These are phyloP conservation scores for Drosophila bunnanda DNA, from an alignment of 2,888 invertebrate species.

Conservation along the genomic window DNA sequence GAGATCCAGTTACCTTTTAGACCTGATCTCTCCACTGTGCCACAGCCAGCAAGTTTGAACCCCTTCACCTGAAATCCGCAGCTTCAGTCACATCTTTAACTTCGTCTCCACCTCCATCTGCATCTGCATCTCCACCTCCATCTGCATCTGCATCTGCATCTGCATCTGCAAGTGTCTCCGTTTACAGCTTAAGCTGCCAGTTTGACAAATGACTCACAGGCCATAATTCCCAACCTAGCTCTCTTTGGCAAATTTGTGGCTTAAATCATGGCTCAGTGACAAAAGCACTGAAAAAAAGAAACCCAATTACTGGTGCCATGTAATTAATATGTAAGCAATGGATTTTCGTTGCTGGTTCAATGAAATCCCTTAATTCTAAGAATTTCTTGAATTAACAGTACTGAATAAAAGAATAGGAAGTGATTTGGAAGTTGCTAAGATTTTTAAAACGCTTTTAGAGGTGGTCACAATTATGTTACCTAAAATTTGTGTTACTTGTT, in stretches of 20 bases:
- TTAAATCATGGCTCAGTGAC: constrained; percentile 33
- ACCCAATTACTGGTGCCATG: neutral
- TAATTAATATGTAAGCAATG: neutral
- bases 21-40: constrained; percentile 35
- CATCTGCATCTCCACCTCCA: constrained; percentile 33
- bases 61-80: constrained; percentile 35
- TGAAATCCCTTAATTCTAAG: too few species aligned
- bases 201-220: constrained; percentile 70
- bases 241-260: constrained; percentile 19
- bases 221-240: neutral
- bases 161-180: constrained; percentile 44
- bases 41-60: neutral
- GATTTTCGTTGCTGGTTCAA: too few species aligned
- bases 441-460: too few species aligned
- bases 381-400: too few species aligned
- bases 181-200: constrained; percentile 31
- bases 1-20: constrained; percentile 26
- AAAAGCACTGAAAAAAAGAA: constrained; percentile 4
- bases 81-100: constrained; percentile 2
- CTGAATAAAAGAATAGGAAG: too few species aligned
- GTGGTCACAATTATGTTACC: too few species aligned
- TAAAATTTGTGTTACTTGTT: too few species aligned
- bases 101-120: constrained; percentile 5
- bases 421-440: too few species aligned
- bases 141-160: constrained; percentile 9